Base-by-base conservation (phyloP, 2,888 invertebrate species). In the Pheosia tremula region DNA sequence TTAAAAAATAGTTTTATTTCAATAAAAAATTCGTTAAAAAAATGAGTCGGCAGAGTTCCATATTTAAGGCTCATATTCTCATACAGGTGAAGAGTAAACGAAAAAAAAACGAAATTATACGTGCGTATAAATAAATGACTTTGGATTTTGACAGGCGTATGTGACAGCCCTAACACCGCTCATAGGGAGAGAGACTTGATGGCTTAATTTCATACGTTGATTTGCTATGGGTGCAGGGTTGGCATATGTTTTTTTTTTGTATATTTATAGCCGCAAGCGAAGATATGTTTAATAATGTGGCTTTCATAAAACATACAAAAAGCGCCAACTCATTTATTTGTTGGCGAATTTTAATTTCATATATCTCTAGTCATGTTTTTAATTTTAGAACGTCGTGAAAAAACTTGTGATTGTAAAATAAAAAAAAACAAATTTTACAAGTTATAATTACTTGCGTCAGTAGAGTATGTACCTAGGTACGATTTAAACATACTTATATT, bases 141-240 rank as follows among this genome's bases (percentile, higher is more conserved):
- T 24, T 24, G 24, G 24, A 24, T 24, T 24, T 24, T 24, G 24
- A 24, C 24, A 24, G 24, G 24, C 24, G n/a, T 55, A 7, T 13
- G 55, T 55, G 39, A 39, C 8, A 38, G 6, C 38, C 55, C 55
- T 55, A 55, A 84, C 84, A 82, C 87, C 85, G 82, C 85, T 87
- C 81, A 83, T 85, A 85, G 85, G 80, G 85, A 81, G 82, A 79
- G 85, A 81, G 82, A 79, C 79, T 78, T 87, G 89, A 91, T 88
- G 91, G 88, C 89, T 90, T 89, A 88, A 91, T 90, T 90, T 84
- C 83, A 83, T 79, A 74, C 84, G 77, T 78, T 71, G 80, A 88
- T 89, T 90, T 84, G 86, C 82, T 85, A 83, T 83, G 86, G 85
- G 81, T 83, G 81, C 81, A 81, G 81, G 77, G 79, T 83, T 82